Conservation (phyloP, 1,140 invertebrate genomes). For the Araneus ventricosus region DNA sequence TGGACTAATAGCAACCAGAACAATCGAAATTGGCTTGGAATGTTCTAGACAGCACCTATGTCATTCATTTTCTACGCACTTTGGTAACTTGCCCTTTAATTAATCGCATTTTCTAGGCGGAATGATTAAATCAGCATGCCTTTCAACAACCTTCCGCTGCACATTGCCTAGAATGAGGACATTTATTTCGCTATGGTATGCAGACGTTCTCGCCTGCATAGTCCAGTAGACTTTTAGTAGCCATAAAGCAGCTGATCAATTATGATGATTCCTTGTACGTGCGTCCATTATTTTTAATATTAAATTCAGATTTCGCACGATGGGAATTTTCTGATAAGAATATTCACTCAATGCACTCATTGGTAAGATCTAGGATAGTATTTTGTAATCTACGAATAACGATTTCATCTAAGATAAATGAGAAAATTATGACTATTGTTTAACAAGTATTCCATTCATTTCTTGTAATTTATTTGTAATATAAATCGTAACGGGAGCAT, state of each 20-base stretch:
- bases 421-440: too few species aligned
- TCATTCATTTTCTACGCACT: slow-evolving; percentile 23
- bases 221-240: not conserved
- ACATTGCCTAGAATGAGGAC: not conserved
- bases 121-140: slow-evolving; percentile 49
- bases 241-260: not conserved
- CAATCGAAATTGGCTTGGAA: slow-evolving; percentile 25
- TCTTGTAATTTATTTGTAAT: too few species aligned
- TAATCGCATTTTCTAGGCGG: slow-evolving; percentile 35
- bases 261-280: not conserved
- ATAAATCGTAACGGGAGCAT: too few species aligned
- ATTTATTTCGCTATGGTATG: slow-evolving; percentile 6
- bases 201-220: not conserved
- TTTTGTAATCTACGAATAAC: too few species aligned
- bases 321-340: too few species aligned
- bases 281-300: not conserved
- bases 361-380: too few species aligned
- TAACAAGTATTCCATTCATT: too few species aligned
- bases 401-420: too few species aligned
- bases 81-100: slow-evolving; percentile 19
- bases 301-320: too few species aligned
- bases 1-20: not conserved
- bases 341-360: too few species aligned
- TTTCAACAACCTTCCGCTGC: not conserved
- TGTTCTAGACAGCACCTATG: slow-evolving; percentile 5